These are phyloP conservation scores for Plebejus melissa DNA, from an alignment of 2,888 invertebrate genomes.

Conservation along the genomic window DNA sequence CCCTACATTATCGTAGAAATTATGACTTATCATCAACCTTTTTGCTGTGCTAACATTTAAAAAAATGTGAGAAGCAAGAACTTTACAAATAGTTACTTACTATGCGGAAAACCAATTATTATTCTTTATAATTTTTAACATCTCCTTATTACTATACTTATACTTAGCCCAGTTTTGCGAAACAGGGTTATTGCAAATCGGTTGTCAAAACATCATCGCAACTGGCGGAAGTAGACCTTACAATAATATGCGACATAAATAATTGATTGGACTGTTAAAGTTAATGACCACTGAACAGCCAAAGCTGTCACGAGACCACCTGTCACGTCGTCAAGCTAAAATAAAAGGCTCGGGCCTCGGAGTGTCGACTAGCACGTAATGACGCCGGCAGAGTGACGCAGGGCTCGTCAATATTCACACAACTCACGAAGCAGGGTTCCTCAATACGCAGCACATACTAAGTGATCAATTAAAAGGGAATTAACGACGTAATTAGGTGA, in stretches of 20 bases:
- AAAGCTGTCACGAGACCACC: background rate
- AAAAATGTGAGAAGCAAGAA: no score
- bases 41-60: no score
- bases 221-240: background rate
- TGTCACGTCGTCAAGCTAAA: background rate
- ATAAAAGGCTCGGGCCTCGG: background rate
- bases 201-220: no score
- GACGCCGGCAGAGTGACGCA: background rate
- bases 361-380: background rate
- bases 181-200: no score
- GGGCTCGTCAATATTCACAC: background rate
- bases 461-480: background rate
- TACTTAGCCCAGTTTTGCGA: no score
- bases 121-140: no score
- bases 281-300: background rate
- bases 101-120: no score
- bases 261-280: background rate
- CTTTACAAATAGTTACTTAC: no score
- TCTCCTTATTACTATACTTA: no score
- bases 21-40: no score
- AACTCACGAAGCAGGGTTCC: background rate
- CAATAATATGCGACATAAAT: background rate
- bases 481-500: slow-evolving; percentile 7
- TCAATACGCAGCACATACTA: background rate
- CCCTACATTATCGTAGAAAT: background rate